Percentiles rank a stretch among this genome's conserved stretches.
Conservation (phyloP, 2,888 invertebrate species). For the Sarcophaga carnaria region DNA sequence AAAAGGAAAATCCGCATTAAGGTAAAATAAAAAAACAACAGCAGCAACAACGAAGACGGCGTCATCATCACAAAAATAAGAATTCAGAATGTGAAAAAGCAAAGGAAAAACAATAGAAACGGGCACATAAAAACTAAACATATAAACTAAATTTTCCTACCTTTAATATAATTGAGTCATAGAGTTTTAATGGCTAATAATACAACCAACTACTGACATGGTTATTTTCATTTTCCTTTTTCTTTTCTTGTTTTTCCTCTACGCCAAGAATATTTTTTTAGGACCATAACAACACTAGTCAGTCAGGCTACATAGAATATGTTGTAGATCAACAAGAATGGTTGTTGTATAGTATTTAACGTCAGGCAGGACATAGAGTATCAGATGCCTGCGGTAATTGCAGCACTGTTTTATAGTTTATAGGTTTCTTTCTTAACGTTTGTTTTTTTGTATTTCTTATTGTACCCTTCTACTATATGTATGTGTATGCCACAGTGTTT, state of each 20-base stretch:
- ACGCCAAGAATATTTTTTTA: neutral
- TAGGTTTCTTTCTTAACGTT: neutral
- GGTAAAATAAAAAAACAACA: neutral
- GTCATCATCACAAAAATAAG: neutral
- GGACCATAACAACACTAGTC: neutral
- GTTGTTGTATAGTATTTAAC: constrained; percentile 30
- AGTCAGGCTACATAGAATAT: neutral
- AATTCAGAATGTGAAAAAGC: constrained; percentile 11
- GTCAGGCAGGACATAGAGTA: constrained; percentile 6
- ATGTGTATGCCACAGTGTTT: neutral
- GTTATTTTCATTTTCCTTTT: neutral
- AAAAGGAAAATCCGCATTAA: constrained; percentile 54
- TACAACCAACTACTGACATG: constrained; percentile 61
- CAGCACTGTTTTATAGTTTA: constrained; percentile 42
- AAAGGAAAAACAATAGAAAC: neutral
- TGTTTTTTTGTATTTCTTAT: neutral
- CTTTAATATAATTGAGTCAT: constrained; percentile 63
- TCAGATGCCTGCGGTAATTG: neutral
- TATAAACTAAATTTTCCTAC: constrained; percentile 35
- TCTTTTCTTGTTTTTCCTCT: neutral
- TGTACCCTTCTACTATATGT: no score
- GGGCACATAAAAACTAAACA: neutral
- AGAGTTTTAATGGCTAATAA: constrained; percentile 61
- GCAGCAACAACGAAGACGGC: constrained; percentile 12
- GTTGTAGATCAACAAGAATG: constrained; percentile 10